Evolutionary conservation across 2,113 vertebrate species (phyloP), one percentile per base, ranked within the genome.

Genomic region (Uria aalge): DNA sequence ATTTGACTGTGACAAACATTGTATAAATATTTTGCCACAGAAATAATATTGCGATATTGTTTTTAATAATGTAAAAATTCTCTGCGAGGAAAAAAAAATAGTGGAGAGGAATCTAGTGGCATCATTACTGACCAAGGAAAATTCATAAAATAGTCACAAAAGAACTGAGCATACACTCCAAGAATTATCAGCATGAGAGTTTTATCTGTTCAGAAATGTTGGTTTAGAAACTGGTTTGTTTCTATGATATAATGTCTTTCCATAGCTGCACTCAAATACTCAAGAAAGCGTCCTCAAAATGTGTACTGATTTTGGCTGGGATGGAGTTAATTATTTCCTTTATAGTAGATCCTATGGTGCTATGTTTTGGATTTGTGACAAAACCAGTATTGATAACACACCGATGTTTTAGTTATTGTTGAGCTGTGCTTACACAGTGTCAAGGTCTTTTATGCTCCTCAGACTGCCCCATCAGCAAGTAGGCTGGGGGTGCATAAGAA

Each of bases 351-450:
- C 16, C 1, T 68, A 30, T 22, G 7, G 2, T 12, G 8, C 1
- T 74, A 9, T 48, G 15, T 14, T 91, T 75, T 48, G 24, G 4
- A 47, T 45, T 78, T 14, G 34, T n/a, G 45, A 52, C 21, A 36
- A 48, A 60, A 30, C 2, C 12, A 20, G 9, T 20, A 17, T 26
- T 27, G 22, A 15, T 78, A 34, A 52, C 17, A 52, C 29, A 15
- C 0, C 1, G 2, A 12, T 53, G 10, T 7, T 79, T 48, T 53
- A 21, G 4, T 7, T 26, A 5, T 24, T 34, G n/a, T 12, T 62
- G 11, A 32, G 34, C 20, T 47, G 34, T 4, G 41, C 34, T 56
- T 55, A 6, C 12, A 14, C 23, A 27, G 19, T 12, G 11, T 12
- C 47, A 48, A 48, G 21, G 47, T 48, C 47, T 48, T 48, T 48